Conservation (phyloP, 2,113 vertebrate genomes). For the Salvelinus alpinus region DNA sequence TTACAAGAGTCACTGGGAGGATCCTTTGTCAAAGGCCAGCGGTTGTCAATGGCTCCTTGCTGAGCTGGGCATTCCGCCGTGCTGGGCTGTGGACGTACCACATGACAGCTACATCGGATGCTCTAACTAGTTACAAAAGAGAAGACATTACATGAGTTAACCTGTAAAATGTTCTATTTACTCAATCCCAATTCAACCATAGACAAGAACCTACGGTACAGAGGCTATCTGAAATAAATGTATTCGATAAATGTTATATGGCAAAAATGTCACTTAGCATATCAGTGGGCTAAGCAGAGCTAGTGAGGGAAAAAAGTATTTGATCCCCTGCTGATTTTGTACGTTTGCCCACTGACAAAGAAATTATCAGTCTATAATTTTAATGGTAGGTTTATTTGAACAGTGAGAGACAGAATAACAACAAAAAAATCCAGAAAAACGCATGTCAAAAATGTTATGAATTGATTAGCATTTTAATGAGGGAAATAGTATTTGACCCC, state of each 20-base stretch:
- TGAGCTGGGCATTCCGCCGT: conserved; percentile 34
- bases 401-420: no score
- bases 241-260: background rate
- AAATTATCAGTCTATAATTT: no score
- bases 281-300: background rate
- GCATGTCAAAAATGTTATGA: no score
- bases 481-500: no score
- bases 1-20: conserved; percentile 15
- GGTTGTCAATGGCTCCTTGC: conserved; percentile 14
- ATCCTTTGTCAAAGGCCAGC: conserved; percentile 23
- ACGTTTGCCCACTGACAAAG: no score
- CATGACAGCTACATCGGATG: conserved; percentile 60
- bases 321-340: no score
- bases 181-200: background rate
- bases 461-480: no score
- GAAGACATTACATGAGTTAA: background rate
- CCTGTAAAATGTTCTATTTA: background rate
- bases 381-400: no score
- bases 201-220: no score
- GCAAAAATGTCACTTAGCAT: no score
- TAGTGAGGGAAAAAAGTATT: no score
- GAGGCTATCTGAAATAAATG: background rate
- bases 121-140: conserved; percentile 16
- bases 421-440: no score
- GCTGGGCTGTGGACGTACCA: conserved; percentile 37